Evolutionary conservation across 2,888 invertebrate genomes (phyloP), one percentile per base, ranked within the genome.

Genomic region (Capitulum mitella): DNA sequence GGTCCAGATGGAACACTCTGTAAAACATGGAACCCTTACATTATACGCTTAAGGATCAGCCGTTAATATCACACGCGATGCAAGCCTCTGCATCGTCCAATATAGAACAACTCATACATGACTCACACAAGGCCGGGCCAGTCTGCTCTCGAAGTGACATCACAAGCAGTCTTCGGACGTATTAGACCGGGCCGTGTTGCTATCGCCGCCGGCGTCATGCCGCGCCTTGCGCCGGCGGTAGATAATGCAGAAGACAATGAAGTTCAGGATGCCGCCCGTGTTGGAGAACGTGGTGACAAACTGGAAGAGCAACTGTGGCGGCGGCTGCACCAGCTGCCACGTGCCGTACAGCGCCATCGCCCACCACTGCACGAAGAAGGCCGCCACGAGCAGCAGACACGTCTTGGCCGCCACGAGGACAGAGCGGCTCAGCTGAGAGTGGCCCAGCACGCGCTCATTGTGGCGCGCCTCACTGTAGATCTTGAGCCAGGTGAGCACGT

Each of bases 261-360:
- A 8, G 58, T 58, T 58, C n/a, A 58, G 58, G 10, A 58, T 29
- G 58, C 58, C 58, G n/a, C 58, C 58, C 10, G 58, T 58, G 58
- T 58, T 58, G n/a, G 58, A 58, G 29, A 58, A 58, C n/a, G 58
- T 58, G 29, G 58, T 58, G 58, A 58, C 58, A 29, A 58, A 58
- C 58, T 58, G 58, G 58, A 58, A 58, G 58, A 58, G 58, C 29
- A 58, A 29, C 29, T 58, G 58, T 12, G 58, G 58, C n/a, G 58
- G 58, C 29, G 58, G 58, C 58, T 58, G 3, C 29, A 58, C 58
- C 58, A 58, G 58, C 58, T 58, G 58, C 58, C 58, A 58, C n/a
- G 58, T 58, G 58, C 58, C 58, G 58, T 58, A 58, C 58, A 58
- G 58, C 58, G 58, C 58, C 58, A 58, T 58, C 58, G 58, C 58